Evolutionary conservation across 2,888 invertebrate species (phyloP).

Genomic region (Falcaria lacertinaria): DNA sequence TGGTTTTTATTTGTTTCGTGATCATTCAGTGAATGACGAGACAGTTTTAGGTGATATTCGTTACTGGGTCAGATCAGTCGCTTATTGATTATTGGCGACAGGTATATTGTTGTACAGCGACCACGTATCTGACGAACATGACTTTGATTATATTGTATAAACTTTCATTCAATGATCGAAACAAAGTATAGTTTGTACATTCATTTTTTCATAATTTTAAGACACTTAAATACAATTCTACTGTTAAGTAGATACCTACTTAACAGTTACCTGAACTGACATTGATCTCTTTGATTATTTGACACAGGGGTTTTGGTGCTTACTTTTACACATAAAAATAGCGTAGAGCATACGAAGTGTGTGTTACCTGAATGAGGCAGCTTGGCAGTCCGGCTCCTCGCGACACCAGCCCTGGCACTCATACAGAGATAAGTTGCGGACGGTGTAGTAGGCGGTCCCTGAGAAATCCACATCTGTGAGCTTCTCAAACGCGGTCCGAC

Average conservation of each 20-base stretch:
- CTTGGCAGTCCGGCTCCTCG: conserved; percentile 94
- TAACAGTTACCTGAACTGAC: no score
- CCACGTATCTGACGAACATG: background rate
- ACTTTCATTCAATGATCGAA: background rate
- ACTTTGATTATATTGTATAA: background rate
- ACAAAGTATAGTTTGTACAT: background rate
- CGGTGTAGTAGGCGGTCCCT: conserved; percentile 94
- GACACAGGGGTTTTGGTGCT: no score
- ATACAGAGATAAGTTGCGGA: conserved; percentile 93
- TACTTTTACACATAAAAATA: no score
- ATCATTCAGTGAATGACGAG: conserved; percentile 59
- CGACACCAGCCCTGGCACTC: conserved; percentile 98
- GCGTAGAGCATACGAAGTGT: conserved; percentile 4
- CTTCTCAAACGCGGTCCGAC: conserved; percentile 94
- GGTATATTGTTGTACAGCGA: background rate
- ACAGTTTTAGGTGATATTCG: conserved; percentile 50
- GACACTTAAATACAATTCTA: no score
- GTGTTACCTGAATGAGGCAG: conserved; percentile 88
- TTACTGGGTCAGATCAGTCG: conserved; percentile 27
- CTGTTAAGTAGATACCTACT: no score
- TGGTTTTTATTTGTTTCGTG: conserved; percentile 61
- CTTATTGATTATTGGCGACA: conserved; percentile 12
- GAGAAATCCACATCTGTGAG: conserved; percentile 94
- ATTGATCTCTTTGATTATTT: no score
- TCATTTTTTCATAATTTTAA: background rate